Percentiles rank a stretch among this genome's conserved stretches.
phyloP scores from a whole-genome alignment of 2,797 vertebrate genomes.

The Fringilla coelebs region DNA sequence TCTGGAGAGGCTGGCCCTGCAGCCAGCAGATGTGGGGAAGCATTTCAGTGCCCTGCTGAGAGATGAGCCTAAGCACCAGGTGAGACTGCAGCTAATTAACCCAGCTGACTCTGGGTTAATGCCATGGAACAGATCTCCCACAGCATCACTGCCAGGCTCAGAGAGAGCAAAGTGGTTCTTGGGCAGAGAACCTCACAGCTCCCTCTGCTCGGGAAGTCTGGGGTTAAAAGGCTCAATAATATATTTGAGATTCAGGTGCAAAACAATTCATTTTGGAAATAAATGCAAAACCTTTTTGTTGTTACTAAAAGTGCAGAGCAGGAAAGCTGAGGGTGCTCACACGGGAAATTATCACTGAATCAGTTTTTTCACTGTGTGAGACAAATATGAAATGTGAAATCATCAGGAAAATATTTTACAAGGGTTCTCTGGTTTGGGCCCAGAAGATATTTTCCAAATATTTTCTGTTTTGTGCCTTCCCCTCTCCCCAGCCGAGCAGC shows the following conservation, averaged over 20 bases:
- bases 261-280: not conserved
- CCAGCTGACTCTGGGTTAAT: not conserved
- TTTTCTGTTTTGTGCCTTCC: not conserved
- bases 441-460: not conserved
- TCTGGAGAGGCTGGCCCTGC: accelerated
- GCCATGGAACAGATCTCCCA: not conserved
- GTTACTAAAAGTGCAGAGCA: not conserved
- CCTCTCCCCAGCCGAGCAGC: not conserved
- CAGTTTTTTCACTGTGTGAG: not conserved
- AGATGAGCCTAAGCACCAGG: not conserved
- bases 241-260: not conserved
- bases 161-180: not conserved
- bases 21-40: not conserved
- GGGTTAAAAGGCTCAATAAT: not conserved
- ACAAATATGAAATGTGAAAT: not conserved
- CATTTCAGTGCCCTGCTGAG: not conserved
- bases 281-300: not conserved
- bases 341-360: not conserved
- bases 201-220: not conserved
- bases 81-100: not conserved
- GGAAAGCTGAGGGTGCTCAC: not conserved
- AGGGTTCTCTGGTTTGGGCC: not conserved
- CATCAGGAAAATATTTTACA: not conserved
- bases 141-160: not conserved
- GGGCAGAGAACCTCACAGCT: not conserved